Conservation (phyloP, 2,797 vertebrate genomes). For the Thalassophryne amazonica region DNA sequence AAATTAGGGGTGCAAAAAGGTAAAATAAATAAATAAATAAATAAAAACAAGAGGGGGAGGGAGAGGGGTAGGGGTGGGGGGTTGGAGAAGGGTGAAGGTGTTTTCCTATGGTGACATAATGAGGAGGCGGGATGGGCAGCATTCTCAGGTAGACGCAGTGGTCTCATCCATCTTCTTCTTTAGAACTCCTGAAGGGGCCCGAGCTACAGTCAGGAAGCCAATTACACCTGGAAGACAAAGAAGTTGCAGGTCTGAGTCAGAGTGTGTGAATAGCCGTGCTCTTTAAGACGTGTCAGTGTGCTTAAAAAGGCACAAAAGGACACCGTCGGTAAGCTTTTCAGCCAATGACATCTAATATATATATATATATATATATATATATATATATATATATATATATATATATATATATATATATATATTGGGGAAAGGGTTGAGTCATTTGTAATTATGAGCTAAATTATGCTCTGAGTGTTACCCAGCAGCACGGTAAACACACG, state of each 20-base stretch:
- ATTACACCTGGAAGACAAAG: slow-evolving; percentile 70
- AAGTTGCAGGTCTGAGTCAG: slow-evolving; percentile 41
- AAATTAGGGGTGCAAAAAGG: slow-evolving; percentile 49
- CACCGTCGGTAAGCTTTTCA: slow-evolving; percentile 3
- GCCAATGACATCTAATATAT: too few species aligned
- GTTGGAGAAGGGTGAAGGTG: slow-evolving; percentile 40
- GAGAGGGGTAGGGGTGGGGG: too few species aligned
- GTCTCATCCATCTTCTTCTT: slow-evolving; percentile 63
- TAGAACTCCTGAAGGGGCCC: slow-evolving; percentile 60
- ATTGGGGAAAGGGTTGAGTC: too few species aligned
- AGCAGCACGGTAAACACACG: background rate
- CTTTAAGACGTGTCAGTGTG: slow-evolving; percentile 21
- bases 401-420: too few species aligned
- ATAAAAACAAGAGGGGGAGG: too few species aligned
- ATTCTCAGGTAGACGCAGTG: slow-evolving; percentile 69
- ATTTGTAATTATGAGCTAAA: too few species aligned
- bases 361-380: too few species aligned
- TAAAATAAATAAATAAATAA: too few species aligned
- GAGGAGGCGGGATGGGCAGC: slow-evolving; percentile 45
- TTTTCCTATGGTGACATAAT: slow-evolving; percentile 56
- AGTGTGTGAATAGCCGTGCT: slow-evolving; percentile 20
- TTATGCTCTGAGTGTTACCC: too few species aligned
- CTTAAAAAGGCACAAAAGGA: slow-evolving; percentile 31
- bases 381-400: too few species aligned
- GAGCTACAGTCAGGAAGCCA: slow-evolving; percentile 65